phyloP scores from a whole-genome alignment of 1,140 invertebrate species.

The Trypoxylus dichotomus region DNA sequence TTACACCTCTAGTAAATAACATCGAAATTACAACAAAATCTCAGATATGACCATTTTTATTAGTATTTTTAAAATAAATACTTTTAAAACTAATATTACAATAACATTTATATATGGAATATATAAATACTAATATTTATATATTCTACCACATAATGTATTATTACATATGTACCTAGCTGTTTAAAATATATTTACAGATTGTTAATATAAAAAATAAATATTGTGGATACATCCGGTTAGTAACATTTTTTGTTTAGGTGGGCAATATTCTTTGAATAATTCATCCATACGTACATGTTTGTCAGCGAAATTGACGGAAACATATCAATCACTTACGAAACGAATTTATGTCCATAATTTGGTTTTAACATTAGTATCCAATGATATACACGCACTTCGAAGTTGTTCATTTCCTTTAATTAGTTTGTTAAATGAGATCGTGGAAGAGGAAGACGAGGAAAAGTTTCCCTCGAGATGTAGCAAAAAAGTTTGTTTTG shows the following conservation, averaged over 20 bases:
- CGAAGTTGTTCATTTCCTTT: conserved; percentile 19
- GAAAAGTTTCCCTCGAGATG: background rate
- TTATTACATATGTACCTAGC: no score
- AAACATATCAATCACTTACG: background rate
- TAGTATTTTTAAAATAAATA: no score
- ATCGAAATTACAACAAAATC: no score
- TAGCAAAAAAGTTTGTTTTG: conserved; percentile 9
- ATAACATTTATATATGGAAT: no score
- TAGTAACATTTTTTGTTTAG: background rate
- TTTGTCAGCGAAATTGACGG: background rate
- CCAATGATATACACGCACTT: conserved; percentile 19
- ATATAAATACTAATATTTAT: no score
- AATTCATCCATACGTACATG: background rate
- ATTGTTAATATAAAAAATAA: no score
- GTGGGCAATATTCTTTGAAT: background rate
- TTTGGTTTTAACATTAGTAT: background rate
- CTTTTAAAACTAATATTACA: no score
- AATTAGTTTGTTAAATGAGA: conserved; percentile 11
- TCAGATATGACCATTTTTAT: no score
- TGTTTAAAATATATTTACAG: no score
- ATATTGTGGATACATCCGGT: no score
- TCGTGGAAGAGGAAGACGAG: background rate
- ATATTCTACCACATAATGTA: no score
- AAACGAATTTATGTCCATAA: background rate
- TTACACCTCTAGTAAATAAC: no score